Base-by-base conservation (phyloP, 1,140 invertebrate species). In the Atopsyche davidsoni region DNA sequence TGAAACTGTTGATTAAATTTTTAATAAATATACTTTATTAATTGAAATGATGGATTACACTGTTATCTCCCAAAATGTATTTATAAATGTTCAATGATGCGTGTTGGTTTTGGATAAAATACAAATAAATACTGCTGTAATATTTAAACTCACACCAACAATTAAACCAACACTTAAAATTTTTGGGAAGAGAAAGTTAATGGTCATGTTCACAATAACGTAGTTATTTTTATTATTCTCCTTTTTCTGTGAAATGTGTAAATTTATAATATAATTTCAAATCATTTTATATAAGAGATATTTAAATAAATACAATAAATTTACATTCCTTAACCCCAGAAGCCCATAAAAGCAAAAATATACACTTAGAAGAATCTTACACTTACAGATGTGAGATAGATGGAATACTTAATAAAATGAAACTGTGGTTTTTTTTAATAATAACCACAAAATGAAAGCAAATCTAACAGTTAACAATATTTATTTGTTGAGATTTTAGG, bases 301-400 rank as follows among this genome's bases (percentile, higher is more conserved):
- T 25, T 50, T 42, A 50, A 55, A 55, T 55, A 57, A 49, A 49
- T 53, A 53, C 38, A 53, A 35, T 47, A 47, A 55, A 48, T 57
- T 57, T 57, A 57, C 55, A 57, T 52, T 55, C 47, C 53, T 55
- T 53, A 47, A 51, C 46, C 45, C 55, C 55, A 46, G 21, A 57
- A 57, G 50, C 55, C 55, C 55, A 35, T 49, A 49, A 57, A 40
- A 48, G 49, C 21, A 52, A 48, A 41, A 43, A 48, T 57, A 57
- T 57, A 57, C 46, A 46, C 48, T 51, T 44, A 36, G 17, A 24
- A 44, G 39, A 44, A 36, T 44, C 45, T 21, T 55, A 35, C 21
- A 34, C 34, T 31, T 50, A 50, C 41, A 50, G 18, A 9, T 50
- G 9, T 39, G 17, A n/a, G n/a, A n/a, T n/a, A n/a, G n/a, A n/a